Percentiles rank a stretch among this genome's conserved stretches.
These are phyloP conservation scores for Argyresthia goedartella DNA, from an alignment of 2,888 invertebrate species.

Conservation along the genomic window DNA sequence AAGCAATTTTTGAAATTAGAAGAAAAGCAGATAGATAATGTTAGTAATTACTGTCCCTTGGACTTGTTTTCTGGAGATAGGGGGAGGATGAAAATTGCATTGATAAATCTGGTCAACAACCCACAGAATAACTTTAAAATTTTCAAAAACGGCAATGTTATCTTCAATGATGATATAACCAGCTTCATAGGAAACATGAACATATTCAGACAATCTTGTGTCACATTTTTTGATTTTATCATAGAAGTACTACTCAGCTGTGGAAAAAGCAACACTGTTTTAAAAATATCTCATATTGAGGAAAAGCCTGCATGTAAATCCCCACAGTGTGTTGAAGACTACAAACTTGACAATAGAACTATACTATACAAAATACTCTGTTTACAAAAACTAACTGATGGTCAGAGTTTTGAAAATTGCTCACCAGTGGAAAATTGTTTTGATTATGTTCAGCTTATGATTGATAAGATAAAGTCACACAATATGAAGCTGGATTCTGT, in stretches of 20 bases:
- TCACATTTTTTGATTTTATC: constrained; percentile 40
- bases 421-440: too few relatives aligned
- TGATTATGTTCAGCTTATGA: constrained; percentile 11
- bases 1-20: constrained; percentile 70
- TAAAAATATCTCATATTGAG: constrained; percentile 10
- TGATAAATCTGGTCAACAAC: constrained; percentile 57
- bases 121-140: constrained; percentile 77
- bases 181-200: constrained; percentile 21
- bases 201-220: constrained; percentile 21
- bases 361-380: constrained; percentile 33
- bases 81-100: constrained; percentile 64
- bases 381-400: constrained; percentile 39
- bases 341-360: constrained; percentile 13
- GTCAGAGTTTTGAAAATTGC: constrained; percentile 11
- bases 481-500: constrained; percentile 3
- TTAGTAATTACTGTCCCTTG: constrained; percentile 78
- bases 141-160: constrained; percentile 51
- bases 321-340: constrained; percentile 21
- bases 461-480: constrained; percentile 19
- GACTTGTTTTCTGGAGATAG: constrained; percentile 77
- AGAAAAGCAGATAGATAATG: constrained; percentile 53
- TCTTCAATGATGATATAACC: constrained; percentile 19
- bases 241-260: constrained; percentile 31
- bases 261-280: constrained; percentile 9
- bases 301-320: constrained; percentile 4